A percentile compares a stretch with the other conserved stretches of the same genome.
These are phyloP conservation scores for Euwallacea similis DNA, from an alignment of 1,140 invertebrate species.

Conservation along the genomic window DNA sequence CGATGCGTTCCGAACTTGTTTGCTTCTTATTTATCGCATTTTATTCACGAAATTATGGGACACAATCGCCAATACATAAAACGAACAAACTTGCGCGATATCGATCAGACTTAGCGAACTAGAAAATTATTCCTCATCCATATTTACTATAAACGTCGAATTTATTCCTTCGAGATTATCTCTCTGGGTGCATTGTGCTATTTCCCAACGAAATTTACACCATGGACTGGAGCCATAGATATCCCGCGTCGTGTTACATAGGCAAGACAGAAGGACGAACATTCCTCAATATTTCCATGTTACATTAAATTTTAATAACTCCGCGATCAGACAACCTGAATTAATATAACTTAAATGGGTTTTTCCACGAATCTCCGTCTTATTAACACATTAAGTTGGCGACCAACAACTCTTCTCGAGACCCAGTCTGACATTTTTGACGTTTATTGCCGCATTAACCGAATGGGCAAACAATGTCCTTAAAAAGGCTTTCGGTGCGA, in stretches of 20 bases:
- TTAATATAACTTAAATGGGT: background rate
- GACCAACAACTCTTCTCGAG: conserved; percentile 4
- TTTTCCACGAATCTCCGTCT: conserved; percentile 1
- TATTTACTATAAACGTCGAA: conserved; percentile 38
- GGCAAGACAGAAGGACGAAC: too few relatives aligned
- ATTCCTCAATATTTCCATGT: too few relatives aligned
- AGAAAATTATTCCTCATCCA: conserved; percentile 43
- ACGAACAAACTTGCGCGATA: conserved; percentile 34
- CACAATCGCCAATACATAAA: conserved; percentile 41
- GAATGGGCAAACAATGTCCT: conserved; percentile 6
- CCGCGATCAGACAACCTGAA: background rate
- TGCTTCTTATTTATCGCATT: conserved; percentile 44
- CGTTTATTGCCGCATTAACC: conserved; percentile 9
- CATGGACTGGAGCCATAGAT: too few relatives aligned
- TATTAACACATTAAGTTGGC: conserved; percentile 15
- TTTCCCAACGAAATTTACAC: too few relatives aligned
- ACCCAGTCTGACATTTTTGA: background rate
- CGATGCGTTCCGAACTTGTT: conserved; percentile 5
- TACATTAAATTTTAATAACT: too few relatives aligned
- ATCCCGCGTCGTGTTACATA: too few relatives aligned
- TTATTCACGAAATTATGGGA: conserved; percentile 44
- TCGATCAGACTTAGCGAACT: conserved; percentile 41
- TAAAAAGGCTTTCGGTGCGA: conserved; percentile 1
- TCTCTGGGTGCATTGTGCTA: background rate
- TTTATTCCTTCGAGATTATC: conserved; percentile 40